Conservation (phyloP, 2,797 vertebrate species). For the Coccyzus lansbergi region DNA sequence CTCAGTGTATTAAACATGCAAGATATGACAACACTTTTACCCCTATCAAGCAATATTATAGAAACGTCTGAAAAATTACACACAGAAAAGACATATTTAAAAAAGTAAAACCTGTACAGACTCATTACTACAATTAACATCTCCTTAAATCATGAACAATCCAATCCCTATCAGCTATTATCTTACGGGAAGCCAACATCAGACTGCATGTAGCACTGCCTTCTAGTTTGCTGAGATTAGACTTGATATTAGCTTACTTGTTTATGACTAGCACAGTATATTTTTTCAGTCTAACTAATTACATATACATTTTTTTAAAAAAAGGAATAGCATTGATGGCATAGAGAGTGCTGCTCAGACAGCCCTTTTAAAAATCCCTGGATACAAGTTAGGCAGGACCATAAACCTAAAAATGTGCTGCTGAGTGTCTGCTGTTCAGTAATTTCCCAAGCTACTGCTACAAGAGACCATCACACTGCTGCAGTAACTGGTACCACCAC, state of each 20-base stretch:
- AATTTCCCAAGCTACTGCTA: not conserved
- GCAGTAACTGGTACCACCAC: not conserved
- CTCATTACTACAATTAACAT: not conserved
- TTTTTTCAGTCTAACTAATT: not conserved
- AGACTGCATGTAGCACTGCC: not conserved
- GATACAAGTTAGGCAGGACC: not conserved
- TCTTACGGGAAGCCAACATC: not conserved
- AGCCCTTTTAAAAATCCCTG: not conserved
- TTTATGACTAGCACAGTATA: not conserved
- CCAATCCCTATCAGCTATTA: not conserved
- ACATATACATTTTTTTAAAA: fast-evolving
- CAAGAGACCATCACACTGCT: not conserved
- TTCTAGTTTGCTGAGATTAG: not conserved
- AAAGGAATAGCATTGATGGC: not conserved
- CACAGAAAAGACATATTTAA: not conserved
- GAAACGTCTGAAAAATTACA: not conserved
- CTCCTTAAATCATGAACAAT: not conserved
- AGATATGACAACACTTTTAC: not conserved
- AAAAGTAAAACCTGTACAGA: not conserved
- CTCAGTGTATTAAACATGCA: not conserved
- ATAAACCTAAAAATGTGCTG: not conserved
- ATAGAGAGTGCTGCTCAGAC: not conserved
- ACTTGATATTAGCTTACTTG: not conserved
- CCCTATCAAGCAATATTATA: not conserved
- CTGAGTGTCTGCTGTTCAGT: not conserved